Base-by-base conservation (phyloP, 2,888 invertebrate species). In the Autographa pulchrina region DNA sequence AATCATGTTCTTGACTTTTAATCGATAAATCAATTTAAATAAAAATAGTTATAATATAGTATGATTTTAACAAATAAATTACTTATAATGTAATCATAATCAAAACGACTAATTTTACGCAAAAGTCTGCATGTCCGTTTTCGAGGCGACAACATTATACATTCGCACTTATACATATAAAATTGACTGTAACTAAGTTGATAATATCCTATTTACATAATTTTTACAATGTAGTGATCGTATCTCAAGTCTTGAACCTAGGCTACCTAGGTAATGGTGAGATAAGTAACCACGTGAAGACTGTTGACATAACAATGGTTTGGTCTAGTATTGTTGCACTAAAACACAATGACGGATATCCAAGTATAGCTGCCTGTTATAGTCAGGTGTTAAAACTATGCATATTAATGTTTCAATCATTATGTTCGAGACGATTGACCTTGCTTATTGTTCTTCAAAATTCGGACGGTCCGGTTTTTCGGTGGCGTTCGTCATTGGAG, bases 291-390 rank as follows among this genome's bases (percentile, higher is more conserved):
- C 54, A 56, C 20, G 54, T 56, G 54, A 56, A 6, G 11, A 18
- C 58, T 58, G 65, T 31, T 58, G 41, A 58, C 65, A 58, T 64
- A 65, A 65, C 56, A 58, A 65, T 65, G 41, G 41, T 58, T 65
- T 41, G 41, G 25, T 6, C 38, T 58, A 65, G 32, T 56, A 54
- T 38, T 64, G 54, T 64, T 38, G 38, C 35, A 35, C 20, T 16
- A 20, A 11, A 65, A 65, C 58, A 64, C 56, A 58, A 58, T 65
- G 65, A 58, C 25, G 20, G 16, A 65, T 65, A 56, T 13, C 4
- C 54, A 56, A 56, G 20, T 20, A 11, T 54, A 54, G 5, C 48
- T 9, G 25, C 54, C 54, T 13, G 54, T 25, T 56, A 11, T 25
- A 56, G 54, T 20, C 54, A 56, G 54, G 54, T 56, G 54, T 25